Conservation (phyloP, 2,113 vertebrate genomes). For the Oostethus manadensis region DNA sequence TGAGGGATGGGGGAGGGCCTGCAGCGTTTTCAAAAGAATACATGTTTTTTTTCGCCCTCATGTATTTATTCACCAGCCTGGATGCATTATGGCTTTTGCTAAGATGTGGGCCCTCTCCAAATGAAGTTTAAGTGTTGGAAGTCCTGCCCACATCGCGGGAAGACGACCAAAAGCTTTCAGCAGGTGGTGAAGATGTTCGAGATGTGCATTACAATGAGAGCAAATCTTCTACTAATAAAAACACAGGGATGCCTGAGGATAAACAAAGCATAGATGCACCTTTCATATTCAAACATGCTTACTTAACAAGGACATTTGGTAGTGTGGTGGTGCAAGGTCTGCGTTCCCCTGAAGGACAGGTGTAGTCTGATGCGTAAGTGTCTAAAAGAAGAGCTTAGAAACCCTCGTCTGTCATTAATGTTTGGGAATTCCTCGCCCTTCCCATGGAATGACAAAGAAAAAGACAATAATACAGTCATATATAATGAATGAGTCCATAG, state of each 20-base stretch:
- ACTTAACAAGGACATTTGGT: not conserved
- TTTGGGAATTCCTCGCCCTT: too few species aligned
- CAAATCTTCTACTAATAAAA: constrained; percentile 61
- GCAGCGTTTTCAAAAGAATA: constrained; percentile 44
- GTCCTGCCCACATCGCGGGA: constrained; percentile 54
- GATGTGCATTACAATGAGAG: constrained; percentile 75
- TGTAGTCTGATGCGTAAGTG: too few species aligned
- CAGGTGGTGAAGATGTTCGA: constrained; percentile 65
- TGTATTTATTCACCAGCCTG: constrained; percentile 56
- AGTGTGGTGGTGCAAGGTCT: too few species aligned
- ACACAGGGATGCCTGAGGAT: constrained; percentile 32
- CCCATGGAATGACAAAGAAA: too few species aligned
- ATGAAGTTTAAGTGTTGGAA: constrained; percentile 63
- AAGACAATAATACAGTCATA: too few species aligned
- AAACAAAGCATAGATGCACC: constrained; percentile 31
- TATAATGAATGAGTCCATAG: too few species aligned
- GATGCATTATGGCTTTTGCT: constrained; percentile 38
- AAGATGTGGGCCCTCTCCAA: constrained; percentile 45
- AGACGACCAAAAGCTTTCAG: constrained; percentile 67
- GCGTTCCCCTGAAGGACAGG: too few species aligned
- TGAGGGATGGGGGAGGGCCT: constrained; percentile 34
- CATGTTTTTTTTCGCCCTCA: constrained; percentile 21
- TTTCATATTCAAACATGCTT: not conserved
- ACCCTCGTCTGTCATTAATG: too few species aligned
- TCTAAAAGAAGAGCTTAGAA: too few species aligned